Evolutionary conservation across 2,113 vertebrate species (phyloP).

Genomic region (Danionella cerebrum): DNA sequence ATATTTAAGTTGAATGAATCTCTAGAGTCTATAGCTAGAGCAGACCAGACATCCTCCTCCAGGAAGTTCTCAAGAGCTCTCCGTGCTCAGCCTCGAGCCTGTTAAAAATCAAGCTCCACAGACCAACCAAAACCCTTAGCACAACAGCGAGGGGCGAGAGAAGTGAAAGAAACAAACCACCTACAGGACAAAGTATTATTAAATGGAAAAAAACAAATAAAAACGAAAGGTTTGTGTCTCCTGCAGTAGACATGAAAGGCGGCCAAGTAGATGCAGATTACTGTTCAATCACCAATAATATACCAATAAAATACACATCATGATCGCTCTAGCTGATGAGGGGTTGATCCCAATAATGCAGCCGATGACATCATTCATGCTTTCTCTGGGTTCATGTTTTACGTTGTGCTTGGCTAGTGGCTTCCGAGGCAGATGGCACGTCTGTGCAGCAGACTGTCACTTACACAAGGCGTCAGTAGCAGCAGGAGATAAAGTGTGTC

Average conservation of each 20-base stretch:
- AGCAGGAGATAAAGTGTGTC: conserved; percentile 18
- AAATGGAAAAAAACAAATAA: neutral
- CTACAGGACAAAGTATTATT: neutral
- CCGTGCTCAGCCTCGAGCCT: neutral
- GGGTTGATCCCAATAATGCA: too few species aligned
- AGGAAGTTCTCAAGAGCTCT: neutral
- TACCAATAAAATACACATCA: too few species aligned
- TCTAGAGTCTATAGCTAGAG: neutral
- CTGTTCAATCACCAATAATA: too few species aligned
- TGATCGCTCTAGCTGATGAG: too few species aligned
- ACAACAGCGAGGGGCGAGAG: neutral
- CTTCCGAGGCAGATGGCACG: conserved; percentile 34
- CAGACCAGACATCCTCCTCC: neutral
- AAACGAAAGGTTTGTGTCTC: neutral
- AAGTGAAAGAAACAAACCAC: neutral
- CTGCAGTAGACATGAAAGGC: too few species aligned
- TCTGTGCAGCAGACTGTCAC: conserved; percentile 4
- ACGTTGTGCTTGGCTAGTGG: conserved; percentile 15
- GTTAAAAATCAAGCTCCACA: neutral
- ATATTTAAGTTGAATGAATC: neutral
- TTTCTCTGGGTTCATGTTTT: too few species aligned
- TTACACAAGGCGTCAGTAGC: conserved; percentile 14
- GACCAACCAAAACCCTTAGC: neutral
- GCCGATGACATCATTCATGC: too few species aligned
- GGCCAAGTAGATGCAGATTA: too few species aligned